A percentile compares a stretch with the other conserved stretches of the same genome.
Conservation (phyloP, 2,888 invertebrate species). For the Drosophila yooni region DNA sequence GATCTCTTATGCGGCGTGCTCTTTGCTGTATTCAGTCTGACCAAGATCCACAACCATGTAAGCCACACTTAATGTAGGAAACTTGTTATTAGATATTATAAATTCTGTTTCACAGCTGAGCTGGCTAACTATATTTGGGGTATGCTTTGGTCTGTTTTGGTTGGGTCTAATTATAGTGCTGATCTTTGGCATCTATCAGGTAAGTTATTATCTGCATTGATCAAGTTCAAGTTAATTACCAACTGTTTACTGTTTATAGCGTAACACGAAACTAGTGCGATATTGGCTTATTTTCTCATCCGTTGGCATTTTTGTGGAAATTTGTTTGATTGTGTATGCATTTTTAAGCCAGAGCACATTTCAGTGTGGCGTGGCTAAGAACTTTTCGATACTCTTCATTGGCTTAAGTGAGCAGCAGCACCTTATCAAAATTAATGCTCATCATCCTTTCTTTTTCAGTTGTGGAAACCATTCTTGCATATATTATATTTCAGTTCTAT, state of each 20-base stretch:
- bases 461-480: slow-evolving; percentile 60
- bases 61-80: slow-evolving; percentile 7
- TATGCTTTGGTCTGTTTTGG: slow-evolving; percentile 64
- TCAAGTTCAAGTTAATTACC: background rate
- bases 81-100: background rate
- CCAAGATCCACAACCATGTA: slow-evolving; percentile 47
- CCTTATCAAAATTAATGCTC: background rate
- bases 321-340: slow-evolving; percentile 52
- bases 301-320: slow-evolving; percentile 53
- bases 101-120: slow-evolving; percentile 46
- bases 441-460: slow-evolving; percentile 20
- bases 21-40: slow-evolving; percentile 47
- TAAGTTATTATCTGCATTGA: slow-evolving; percentile 19
- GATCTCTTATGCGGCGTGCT: slow-evolving; percentile 59
- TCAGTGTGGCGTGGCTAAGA: slow-evolving; percentile 46
- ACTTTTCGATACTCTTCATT: slow-evolving; percentile 34
- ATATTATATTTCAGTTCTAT: slow-evolving; percentile 57
- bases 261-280: slow-evolving; percentile 31
- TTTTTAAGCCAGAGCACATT: slow-evolving; percentile 33
- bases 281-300: slow-evolving; percentile 62
- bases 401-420: slow-evolving; percentile 45
- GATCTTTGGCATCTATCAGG: slow-evolving; percentile 54
- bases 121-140: slow-evolving; percentile 63
- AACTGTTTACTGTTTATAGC: slow-evolving; percentile 25
- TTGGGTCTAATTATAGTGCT: slow-evolving; percentile 52